Evolutionary conservation across 1,140 invertebrate genomes (phyloP), one percentile per base, ranked within the genome.

Genomic region (Drosophila triauraria): DNA sequence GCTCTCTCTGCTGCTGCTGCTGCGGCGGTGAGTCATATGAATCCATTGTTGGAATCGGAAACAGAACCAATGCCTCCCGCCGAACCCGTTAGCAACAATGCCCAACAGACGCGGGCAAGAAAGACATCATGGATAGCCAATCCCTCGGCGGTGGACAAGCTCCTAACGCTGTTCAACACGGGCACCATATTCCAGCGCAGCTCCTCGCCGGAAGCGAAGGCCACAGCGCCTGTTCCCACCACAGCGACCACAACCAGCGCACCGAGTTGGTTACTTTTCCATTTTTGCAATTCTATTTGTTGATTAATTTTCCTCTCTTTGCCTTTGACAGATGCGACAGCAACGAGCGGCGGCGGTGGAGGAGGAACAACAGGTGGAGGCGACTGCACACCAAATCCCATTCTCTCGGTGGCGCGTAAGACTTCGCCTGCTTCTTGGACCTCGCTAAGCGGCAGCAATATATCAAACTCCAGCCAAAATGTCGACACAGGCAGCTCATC

Each of bases 81-180:
- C 5, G 59, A 81, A 8, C 46, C 67, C 7, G 38, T 60, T 3
- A 59, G 35, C 51, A 72, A 50, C 67, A 72, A 35, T 35, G 32
- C 27, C 0, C 61, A 51, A 10, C 69, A 47, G 20, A 47, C 79
- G 20, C 80, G 93, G 27, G 93, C 93, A 70, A 91, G 94, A 10
- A 95, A 95, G 82, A 93, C 94, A 35, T 95, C 94, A 0, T 94
- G 94, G 94, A 94, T 94, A n/a, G 93, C 93, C 7, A 91, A 86
- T 82, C 94, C 93, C 0, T 93, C 93, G 27, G 93, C 94, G 75
- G 91, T 94, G 35, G 94, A 95, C 67, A 95, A 95, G 80, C 72
- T 95, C 17, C 82, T 94, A 0, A 95, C 94, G 40, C 71, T 95
- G 5, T 95, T 95, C 80, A 94, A 94, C 78, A 93, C 94, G 7